A percentile compares a stretch with the other conserved stretches of the same genome.
These are phyloP conservation scores for Microctonus brassicae DNA, from an alignment of 2,888 invertebrate genomes.

Conservation along the genomic window DNA sequence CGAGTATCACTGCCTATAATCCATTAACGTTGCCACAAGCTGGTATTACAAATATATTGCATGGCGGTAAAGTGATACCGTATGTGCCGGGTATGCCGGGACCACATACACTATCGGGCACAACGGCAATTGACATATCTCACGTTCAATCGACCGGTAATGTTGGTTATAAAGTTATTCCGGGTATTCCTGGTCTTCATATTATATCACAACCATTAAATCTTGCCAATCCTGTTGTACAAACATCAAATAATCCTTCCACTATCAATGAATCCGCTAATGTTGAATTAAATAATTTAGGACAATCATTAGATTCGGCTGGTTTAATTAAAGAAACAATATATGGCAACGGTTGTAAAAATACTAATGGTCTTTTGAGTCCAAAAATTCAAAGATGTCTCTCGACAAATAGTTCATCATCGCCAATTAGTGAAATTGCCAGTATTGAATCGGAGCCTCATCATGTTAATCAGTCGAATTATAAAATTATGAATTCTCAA, in stretches of 20 bases:
- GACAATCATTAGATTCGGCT: constrained; percentile 59
- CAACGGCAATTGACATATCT: constrained; percentile 65
- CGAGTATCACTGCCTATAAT: constrained; percentile 79
- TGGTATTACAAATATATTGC: constrained; percentile 76
- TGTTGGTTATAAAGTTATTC: constrained; percentile 58
- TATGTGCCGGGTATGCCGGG: constrained; percentile 91
- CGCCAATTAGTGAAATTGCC: constrained; percentile 44
- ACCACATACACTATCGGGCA: constrained; percentile 75
- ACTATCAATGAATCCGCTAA: constrained; percentile 53
- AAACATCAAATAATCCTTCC: constrained; percentile 51
- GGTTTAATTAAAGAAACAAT: constrained; percentile 60
- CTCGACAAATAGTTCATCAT: constrained; percentile 41
- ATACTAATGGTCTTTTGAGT: constrained; percentile 47
- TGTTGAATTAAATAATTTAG: constrained; percentile 37
- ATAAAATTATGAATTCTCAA: constrained; percentile 46
- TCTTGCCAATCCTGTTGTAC: constrained; percentile 60
- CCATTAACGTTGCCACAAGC: constrained; percentile 76
- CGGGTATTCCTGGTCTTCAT: constrained; percentile 61
- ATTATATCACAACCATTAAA: constrained; percentile 57
- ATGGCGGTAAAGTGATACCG: constrained; percentile 83
- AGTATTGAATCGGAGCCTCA: constrained; percentile 50
- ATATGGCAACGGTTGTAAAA: constrained; percentile 46
- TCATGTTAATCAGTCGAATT: constrained; percentile 52
- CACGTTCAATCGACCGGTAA: constrained; percentile 48
- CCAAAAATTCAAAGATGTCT: constrained; percentile 52